Conservation (phyloP, 1,140 invertebrate genomes). For the Brachionus rubens region DNA sequence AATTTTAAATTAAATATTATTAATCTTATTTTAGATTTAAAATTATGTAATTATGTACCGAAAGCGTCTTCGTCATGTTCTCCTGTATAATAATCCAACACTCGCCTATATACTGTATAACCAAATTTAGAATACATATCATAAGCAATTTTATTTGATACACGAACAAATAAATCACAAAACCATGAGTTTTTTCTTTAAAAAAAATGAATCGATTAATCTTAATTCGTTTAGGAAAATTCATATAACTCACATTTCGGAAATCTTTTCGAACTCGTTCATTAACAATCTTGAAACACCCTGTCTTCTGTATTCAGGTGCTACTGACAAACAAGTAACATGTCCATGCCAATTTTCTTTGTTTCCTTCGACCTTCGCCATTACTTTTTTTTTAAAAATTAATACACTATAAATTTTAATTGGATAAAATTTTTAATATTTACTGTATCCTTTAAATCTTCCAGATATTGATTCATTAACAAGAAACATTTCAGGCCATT, state of each 20-base stretch:
- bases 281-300: conserved; percentile 90
- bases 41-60: too few species aligned
- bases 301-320: conserved; percentile 82
- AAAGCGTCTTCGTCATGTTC: conserved; percentile 97
- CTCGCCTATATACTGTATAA: conserved; percentile 92
- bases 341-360: conserved; percentile 97
- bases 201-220: not conserved
- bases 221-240: too few species aligned
- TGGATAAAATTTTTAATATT: not conserved
- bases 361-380: conserved; percentile 95
- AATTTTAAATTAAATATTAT: too few species aligned
- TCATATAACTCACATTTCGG: conserved; percentile 90
- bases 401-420: not conserved
- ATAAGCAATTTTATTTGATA: conserved; percentile 93
- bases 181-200: conserved; percentile 89
- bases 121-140: conserved; percentile 94
- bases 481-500: conserved; percentile 99
- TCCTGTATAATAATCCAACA: conserved; percentile 94
- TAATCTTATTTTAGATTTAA: too few species aligned
- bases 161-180: conserved; percentile 96
- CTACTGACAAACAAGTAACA: conserved; percentile 94
- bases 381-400: conserved; percentile 67
- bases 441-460: conserved; percentile 97
- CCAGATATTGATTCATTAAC: conserved; percentile 88
- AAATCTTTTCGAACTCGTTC: conserved; percentile 88